Evolutionary conservation across 2,888 invertebrate genomes (phyloP), one percentile per base, ranked within the genome.

Genomic region (Mantis religiosa): DNA sequence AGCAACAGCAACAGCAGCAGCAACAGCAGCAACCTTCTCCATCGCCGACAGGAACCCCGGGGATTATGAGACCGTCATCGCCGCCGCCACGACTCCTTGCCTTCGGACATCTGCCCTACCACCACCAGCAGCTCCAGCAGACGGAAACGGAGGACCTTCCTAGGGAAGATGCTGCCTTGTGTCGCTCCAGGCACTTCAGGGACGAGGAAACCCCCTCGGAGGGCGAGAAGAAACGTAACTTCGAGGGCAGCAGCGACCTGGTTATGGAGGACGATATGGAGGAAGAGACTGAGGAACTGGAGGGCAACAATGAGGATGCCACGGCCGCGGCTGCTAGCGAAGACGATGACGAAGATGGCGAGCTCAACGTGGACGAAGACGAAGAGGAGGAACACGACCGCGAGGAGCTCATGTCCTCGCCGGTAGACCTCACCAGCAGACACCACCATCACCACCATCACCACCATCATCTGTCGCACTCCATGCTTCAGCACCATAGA

Each of bases 361-460:
- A 87, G 84, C 84, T 88, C 88, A 90, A 90, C 89, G 88, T 89
- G 34, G 88, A 89, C 25, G 90, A 90, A 84, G 90, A 91, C 89
- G 90, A 90, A 89, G 88, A 88, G 82, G 87, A 89, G 28, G 87
- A 89, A 88, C 89, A 86, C 83, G 90, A 87, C 27, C 54, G 54
- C 54, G 54, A 71, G 20, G 54, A 71, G 25, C 83, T 89, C 25
- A 41, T 89, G 89, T 85, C 90, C 6, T 88, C 90, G 85, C 90
- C 91, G 15, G 90, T 90, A 88, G 91, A 90, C 86, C 88, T 90
- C 87, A 91, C 90, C 83, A 90, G 88, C 84, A 89, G 89, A 25
- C 88, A 89, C 87, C 82, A 87, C n/a, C 82, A 81, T 20, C 30
- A 34, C 25, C 82, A 87, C 14, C 82, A 81, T 20, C 30, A 34